These are phyloP conservation scores for Pipistrellus nathusii DNA, from an alignment of 2,797 vertebrate genomes.

Conservation along the genomic window DNA sequence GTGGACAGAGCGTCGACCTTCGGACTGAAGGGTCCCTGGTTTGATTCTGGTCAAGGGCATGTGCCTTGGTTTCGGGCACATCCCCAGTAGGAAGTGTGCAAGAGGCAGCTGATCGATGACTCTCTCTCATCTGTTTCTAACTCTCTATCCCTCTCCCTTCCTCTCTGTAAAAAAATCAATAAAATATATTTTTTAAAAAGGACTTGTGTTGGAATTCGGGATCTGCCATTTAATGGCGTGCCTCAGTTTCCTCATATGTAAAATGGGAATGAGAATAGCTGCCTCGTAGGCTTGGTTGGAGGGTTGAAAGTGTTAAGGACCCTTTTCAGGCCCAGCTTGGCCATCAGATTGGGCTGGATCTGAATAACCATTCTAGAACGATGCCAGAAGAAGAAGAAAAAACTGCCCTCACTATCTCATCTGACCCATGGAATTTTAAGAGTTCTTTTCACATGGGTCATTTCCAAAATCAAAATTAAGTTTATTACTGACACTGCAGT, in stretches of 20 bases:
- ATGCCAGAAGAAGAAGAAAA: background rate
- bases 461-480: slow-evolving; percentile 60
- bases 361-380: slow-evolving; percentile 10
- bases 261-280: background rate
- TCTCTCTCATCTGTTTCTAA: too few relatives aligned
- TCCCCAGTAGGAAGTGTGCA: too few relatives aligned
- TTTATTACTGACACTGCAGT: background rate
- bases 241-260: slow-evolving; percentile 14
- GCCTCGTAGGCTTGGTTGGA: background rate
- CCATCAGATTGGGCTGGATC: background rate
- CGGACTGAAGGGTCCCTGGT: too few relatives aligned
- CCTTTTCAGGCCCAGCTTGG: background rate
- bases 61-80: too few relatives aligned
- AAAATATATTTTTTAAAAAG: background rate
- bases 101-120: too few relatives aligned
- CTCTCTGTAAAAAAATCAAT: too few relatives aligned
- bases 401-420: background rate
- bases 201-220: background rate
- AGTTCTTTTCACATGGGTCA: background rate
- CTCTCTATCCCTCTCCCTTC: too few relatives aligned
- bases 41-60: too few relatives aligned
- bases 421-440: background rate
- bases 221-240: background rate
- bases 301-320: background rate
- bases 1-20: too few relatives aligned